Base-by-base conservation (phyloP, 2,797 vertebrate species). In the Gorsachius magnificus region DNA sequence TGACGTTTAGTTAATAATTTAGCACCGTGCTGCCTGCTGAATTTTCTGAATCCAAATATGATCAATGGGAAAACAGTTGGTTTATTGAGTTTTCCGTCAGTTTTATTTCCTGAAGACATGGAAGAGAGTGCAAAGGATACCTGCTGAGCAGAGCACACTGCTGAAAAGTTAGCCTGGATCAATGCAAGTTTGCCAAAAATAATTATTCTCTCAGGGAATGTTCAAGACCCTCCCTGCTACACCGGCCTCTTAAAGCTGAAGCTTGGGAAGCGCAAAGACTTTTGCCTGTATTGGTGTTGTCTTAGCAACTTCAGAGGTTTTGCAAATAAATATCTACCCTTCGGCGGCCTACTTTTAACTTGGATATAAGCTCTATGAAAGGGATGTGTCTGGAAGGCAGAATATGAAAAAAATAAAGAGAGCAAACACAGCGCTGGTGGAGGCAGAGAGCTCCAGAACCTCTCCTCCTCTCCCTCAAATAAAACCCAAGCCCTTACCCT, bases 1-100 rank as follows among this genome's bases (percentile, higher is more conserved):
- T 98, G 98, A 98, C 95, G 98, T 98, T 98, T 97, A 97, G 98
- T 98, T 98, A 98, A 98, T 98, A 98, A 98, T 98, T 99, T 97
- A 98, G 98, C 98, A 97, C 97, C 71, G 93, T 46, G 97, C 97
- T 93, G 95, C 97, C 98, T 97, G 98, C 97, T 97, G 95, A 75
- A 97, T 98, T 98, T 97, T 97, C 98, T 92, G 96, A 96, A 93
- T 93, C 97, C 97, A 96, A 97, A 97, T 96, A 96, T 97, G 98
- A 99, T 99, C 99, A 98, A 99, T 99, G 98, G 96, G 98, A 98
- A 98, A 98, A 97, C 98, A 98, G 99, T 98, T 98, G 98, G 98
- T 97, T 98, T 99, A 99, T 99, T 92, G 99, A 99, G 98, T 98
- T 98, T 97, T 93, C 96, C 89, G 82, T 58, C 92, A 83, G 98